These are phyloP conservation scores for Euplexia lucipara DNA, from an alignment of 2,888 invertebrate genomes.

Conservation along the genomic window DNA sequence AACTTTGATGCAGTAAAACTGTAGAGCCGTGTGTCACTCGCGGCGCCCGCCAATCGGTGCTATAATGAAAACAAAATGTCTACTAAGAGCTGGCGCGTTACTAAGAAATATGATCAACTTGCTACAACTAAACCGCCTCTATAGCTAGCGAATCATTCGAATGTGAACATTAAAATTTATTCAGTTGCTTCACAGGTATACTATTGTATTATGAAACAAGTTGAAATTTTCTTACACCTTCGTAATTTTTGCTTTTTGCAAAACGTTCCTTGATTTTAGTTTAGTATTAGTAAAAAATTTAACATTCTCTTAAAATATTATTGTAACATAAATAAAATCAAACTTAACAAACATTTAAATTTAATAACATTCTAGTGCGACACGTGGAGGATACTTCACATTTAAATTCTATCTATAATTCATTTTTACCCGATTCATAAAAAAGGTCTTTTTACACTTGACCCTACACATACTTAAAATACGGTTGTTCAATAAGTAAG, in stretches of 20 bases:
- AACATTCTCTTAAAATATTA: constrained; percentile 1
- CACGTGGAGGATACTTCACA: constrained; percentile 28
- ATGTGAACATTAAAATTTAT: constrained; percentile 34
- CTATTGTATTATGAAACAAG: not conserved
- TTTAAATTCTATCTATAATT: constrained; percentile 53
- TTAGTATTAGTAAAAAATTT: not conserved
- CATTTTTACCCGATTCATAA: constrained; percentile 55
- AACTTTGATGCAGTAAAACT: constrained; percentile 35
- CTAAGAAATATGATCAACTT: constrained; percentile 65
- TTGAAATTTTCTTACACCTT: not conserved
- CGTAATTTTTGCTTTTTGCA: too few species aligned
- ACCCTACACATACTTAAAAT: constrained; percentile 75
- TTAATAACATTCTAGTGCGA: constrained; percentile 27
- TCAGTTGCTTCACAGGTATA: constrained; percentile 5
- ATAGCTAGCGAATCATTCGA: constrained; percentile 34
- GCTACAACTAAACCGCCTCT: constrained; percentile 48
- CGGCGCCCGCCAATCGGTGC: constrained; percentile 47
- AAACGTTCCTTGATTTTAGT: too few species aligned
- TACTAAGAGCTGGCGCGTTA: constrained; percentile 57
- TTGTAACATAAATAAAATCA: constrained; percentile 10
- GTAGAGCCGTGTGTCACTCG: constrained; percentile 57
- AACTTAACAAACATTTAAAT: constrained; percentile 9
- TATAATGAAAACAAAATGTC: constrained; percentile 68
- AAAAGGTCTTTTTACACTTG: constrained; percentile 67
- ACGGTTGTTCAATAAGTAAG: constrained; percentile 79